phyloP scores from a whole-genome alignment of 2,888 invertebrate species.

The Eristalis pertinax region DNA sequence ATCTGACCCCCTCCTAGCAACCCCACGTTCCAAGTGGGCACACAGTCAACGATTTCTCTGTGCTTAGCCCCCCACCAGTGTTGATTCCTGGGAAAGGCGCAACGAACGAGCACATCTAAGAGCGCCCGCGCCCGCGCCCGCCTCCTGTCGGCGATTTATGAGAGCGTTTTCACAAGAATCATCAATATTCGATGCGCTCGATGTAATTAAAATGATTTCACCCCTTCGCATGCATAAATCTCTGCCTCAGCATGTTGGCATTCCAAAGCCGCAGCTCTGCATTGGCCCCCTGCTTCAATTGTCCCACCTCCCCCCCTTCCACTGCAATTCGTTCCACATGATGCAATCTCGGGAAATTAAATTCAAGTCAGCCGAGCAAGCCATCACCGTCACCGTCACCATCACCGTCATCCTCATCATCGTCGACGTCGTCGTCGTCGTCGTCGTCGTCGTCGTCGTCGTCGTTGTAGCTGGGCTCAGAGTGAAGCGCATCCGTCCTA shows the following conservation, averaged over 20 bases:
- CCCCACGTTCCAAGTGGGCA: neutral
- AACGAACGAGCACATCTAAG: neutral
- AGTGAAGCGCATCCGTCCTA: slow-evolving; percentile 62
- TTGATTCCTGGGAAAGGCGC: neutral
- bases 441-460: neutral
- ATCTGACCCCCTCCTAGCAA: neutral
- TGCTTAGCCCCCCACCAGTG: neutral
- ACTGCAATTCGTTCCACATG: slow-evolving; percentile 69
- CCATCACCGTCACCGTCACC: slow-evolving; percentile 35
- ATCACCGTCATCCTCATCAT: too few species aligned
- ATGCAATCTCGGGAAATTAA: slow-evolving; percentile 70
- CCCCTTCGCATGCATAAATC: slow-evolving; percentile 62
- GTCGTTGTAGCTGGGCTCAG: neutral
- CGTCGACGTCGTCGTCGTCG: neutral
- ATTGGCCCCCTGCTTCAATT: neutral
- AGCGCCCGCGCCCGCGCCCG: too few species aligned
- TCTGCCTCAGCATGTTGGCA: slow-evolving; percentile 47
- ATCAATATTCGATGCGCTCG: slow-evolving; percentile 67
- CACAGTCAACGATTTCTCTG: neutral
- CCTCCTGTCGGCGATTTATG: slow-evolving; percentile 2
- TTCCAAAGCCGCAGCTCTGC: neutral
- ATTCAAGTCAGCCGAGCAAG: slow-evolving; percentile 62
- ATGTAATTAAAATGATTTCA: slow-evolving; percentile 69
- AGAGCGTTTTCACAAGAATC: slow-evolving; percentile 45
- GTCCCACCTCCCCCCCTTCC: slow-evolving; percentile 13